A percentile compares a stretch with the other conserved stretches of the same genome.
Evolutionary conservation across 1,140 invertebrate genomes (phyloP).

Genomic region (Sinonovacula constricta): DNA sequence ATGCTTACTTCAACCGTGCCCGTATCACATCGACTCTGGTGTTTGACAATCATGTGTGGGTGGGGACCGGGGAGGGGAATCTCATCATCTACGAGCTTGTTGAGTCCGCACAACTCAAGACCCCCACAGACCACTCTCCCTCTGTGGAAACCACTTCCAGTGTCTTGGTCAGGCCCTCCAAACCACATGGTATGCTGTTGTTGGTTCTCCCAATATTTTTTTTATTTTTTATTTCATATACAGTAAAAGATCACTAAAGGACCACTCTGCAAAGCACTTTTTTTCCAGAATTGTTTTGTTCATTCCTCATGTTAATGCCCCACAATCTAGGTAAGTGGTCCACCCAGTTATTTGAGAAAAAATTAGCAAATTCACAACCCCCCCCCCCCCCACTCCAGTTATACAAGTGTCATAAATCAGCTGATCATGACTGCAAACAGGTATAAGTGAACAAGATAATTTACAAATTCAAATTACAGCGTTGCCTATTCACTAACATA

Average conservation of each 20-base stretch:
- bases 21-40: constrained; percentile 79
- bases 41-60: constrained; percentile 78
- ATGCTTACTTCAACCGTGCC: constrained; percentile 75
- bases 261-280: too few relatives aligned
- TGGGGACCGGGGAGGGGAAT: constrained; percentile 81
- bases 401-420: too few relatives aligned
- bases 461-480: too few relatives aligned
- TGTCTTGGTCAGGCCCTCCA: constrained; percentile 13
- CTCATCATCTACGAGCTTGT: constrained; percentile 78
- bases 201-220: neutral
- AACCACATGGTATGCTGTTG: constrained; percentile 22
- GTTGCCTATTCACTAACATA: too few relatives aligned
- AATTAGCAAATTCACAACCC: too few relatives aligned
- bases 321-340: too few relatives aligned
- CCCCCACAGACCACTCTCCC: constrained; percentile 68
- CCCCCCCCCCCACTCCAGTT: too few relatives aligned
- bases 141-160: constrained; percentile 55
- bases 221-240: neutral
- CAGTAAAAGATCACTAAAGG: neutral
- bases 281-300: too few relatives aligned
- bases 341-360: too few relatives aligned
- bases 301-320: too few relatives aligned
- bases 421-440: too few relatives aligned
- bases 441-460: too few relatives aligned
- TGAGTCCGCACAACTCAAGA: constrained; percentile 61